phyloP scores from a whole-genome alignment of 2,113 vertebrate genomes.

The Pandion haliaetus region DNA sequence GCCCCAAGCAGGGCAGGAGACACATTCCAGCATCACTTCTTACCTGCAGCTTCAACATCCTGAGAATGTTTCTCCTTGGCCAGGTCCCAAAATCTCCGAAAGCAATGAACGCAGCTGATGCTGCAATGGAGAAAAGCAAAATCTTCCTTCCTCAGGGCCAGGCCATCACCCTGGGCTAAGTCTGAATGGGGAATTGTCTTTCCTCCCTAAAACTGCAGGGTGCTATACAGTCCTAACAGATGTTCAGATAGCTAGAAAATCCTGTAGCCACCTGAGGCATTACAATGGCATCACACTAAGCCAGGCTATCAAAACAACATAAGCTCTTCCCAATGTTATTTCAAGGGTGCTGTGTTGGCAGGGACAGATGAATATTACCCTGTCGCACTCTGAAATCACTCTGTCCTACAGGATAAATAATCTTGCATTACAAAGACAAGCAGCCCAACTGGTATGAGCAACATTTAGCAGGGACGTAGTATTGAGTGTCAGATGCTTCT shows the following conservation, averaged over 20 bases:
- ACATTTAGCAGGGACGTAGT: background rate
- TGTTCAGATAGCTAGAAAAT: background rate
- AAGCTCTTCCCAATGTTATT: background rate
- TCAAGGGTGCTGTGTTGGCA: background rate
- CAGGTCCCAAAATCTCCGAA: background rate
- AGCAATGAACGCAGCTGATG: background rate
- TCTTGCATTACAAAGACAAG: background rate
- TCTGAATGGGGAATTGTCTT: background rate
- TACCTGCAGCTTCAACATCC: conserved; percentile 21
- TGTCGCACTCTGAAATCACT: background rate
- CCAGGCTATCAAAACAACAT: background rate
- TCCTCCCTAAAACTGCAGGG: background rate
- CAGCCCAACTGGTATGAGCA: background rate
- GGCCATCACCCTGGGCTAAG: background rate
- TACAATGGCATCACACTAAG: background rate
- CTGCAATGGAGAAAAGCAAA: background rate
- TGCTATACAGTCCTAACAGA: background rate
- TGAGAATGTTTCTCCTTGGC: background rate
- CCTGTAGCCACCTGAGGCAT: background rate
- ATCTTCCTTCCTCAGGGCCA: background rate
- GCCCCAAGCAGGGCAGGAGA: background rate
- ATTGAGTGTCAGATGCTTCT: background rate
- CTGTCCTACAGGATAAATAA: background rate
- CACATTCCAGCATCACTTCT: background rate
- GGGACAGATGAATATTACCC: background rate